Conservation (phyloP, 2,888 invertebrate genomes). For the Fragum fragum region DNA sequence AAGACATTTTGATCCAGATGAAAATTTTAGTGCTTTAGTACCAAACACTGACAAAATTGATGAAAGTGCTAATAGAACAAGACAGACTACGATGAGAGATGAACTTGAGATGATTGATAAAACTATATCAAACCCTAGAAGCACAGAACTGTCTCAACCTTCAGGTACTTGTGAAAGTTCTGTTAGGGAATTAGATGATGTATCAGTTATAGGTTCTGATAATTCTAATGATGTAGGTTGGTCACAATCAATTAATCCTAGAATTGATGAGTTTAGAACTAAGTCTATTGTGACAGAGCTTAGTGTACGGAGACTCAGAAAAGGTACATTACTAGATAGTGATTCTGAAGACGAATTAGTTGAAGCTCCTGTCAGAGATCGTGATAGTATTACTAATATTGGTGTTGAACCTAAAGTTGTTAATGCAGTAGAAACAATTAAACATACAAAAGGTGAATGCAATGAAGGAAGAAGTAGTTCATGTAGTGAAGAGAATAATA, state of each 20-base stretch:
- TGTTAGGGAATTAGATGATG: too few relatives aligned
- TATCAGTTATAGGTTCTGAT: neutral
- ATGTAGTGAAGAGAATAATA: neutral
- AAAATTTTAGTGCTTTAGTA: neutral
- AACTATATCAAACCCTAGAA: too few relatives aligned
- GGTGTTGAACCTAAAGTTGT: neutral
- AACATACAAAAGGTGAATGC: neutral
- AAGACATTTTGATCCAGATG: neutral
- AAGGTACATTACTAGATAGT: constrained; percentile 54
- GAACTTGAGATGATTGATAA: too few relatives aligned
- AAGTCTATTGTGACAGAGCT: constrained; percentile 35
- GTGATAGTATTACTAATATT: neutral
- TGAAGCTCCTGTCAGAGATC: neutral
- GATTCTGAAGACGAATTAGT: constrained; percentile 45
- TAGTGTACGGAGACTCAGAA: constrained; percentile 55
- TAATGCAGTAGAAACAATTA: neutral
- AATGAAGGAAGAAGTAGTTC: neutral
- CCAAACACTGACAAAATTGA: too few relatives aligned
- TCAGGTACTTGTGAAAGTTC: too few relatives aligned
- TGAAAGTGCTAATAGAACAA: too few relatives aligned
- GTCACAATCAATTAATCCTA: neutral
- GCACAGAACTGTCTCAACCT: too few relatives aligned
- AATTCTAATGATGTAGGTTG: neutral
- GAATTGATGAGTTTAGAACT: constrained; percentile 8
- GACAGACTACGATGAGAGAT: too few relatives aligned